A percentile compares a stretch with the other conserved stretches of the same genome.
Evolutionary conservation across 2,113 vertebrate species (phyloP).

Genomic region (Abramis brama): DNA sequence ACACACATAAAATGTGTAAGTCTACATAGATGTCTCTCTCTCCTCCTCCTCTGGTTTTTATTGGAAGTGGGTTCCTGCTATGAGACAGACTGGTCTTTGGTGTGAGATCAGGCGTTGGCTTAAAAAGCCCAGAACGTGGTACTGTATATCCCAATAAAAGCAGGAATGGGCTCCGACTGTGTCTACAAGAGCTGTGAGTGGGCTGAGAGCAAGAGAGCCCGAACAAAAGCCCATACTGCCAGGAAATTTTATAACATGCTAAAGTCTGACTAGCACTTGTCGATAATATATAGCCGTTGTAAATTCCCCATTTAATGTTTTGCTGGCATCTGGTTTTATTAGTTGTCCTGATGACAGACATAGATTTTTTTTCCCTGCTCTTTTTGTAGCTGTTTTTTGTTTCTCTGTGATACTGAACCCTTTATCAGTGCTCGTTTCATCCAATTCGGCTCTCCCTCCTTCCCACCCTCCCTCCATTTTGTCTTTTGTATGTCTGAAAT

Average conservation of each 20-base stretch:
- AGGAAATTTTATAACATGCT: constrained; percentile 76
- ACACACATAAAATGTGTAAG: background rate
- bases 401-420: constrained; percentile 39
- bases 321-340: constrained; percentile 50
- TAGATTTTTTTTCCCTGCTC: constrained; percentile 40
- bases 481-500: constrained; percentile 33
- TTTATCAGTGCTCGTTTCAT: constrained; percentile 46
- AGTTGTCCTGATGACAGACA: constrained; percentile 58
- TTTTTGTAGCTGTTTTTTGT: constrained; percentile 46
- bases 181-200: constrained; percentile 39
- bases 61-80: constrained; percentile 56
- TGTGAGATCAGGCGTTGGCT: constrained; percentile 67
- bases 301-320: constrained; percentile 72
- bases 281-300: constrained; percentile 70
- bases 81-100: constrained; percentile 68
- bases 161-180: constrained; percentile 40
- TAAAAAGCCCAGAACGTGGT: constrained; percentile 64
- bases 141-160: constrained; percentile 68
- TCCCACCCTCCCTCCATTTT: constrained; percentile 36
- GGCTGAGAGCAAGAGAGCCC: constrained; percentile 50
- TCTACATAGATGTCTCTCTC: constrained; percentile 1
- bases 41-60: constrained; percentile 45
- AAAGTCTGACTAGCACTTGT: constrained; percentile 68
- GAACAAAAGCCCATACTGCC: constrained; percentile 64
- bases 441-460: constrained; percentile 8